phyloP scores from a whole-genome alignment of 1,140 invertebrate species.

The Globodera ellingtonae region DNA sequence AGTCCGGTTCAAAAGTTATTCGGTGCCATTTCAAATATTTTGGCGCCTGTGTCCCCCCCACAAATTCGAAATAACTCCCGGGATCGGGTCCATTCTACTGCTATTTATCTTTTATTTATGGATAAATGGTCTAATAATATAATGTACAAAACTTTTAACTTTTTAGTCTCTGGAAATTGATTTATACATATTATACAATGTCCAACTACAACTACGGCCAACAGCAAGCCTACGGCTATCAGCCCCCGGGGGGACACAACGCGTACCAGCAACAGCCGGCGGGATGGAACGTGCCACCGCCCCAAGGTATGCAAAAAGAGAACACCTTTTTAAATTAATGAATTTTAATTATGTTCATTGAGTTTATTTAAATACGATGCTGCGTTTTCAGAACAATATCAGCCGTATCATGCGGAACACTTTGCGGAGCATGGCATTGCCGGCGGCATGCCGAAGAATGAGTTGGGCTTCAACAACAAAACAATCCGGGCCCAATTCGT shows the following conservation, averaged over 20 bases:
- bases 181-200: neutral
- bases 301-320: neutral
- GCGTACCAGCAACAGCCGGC: constrained; percentile 15
- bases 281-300: constrained; percentile 20
- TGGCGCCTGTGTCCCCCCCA: too few species aligned
- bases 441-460: constrained; percentile 35
- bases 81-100: too few species aligned
- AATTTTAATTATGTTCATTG: constrained; percentile 3
- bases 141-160: too few species aligned
- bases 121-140: too few species aligned
- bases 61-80: too few species aligned
- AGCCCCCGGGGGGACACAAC: neutral
- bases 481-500: constrained; percentile 61
- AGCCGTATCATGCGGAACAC: constrained; percentile 5
- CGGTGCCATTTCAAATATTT: too few species aligned
- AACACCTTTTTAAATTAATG: neutral
- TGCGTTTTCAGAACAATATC: neutral
- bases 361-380: neutral
- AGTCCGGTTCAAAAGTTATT: too few species aligned
- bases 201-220: neutral
- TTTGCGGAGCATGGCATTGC: constrained; percentile 17
- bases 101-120: too few species aligned
- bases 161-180: too few species aligned
- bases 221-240: neutral
- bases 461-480: constrained; percentile 41